phyloP scores from a whole-genome alignment of 2,888 invertebrate genomes.

The Oscheius onirici region DNA sequence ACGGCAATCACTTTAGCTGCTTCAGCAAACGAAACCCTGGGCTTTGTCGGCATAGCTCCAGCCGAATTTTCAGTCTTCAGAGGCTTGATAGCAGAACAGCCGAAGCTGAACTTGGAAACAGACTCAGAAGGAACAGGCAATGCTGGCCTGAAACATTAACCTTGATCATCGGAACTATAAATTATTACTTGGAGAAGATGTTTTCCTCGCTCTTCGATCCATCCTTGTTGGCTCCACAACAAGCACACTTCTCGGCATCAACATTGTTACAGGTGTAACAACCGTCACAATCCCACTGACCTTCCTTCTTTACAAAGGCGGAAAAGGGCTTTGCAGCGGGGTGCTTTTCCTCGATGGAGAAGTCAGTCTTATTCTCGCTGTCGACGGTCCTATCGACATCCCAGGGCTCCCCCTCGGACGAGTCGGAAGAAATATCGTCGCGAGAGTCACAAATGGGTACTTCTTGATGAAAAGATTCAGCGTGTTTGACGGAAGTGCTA shows the following conservation, averaged over 20 bases:
- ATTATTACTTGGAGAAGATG: too few species aligned
- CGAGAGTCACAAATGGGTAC: background rate
- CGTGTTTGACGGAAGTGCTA: background rate
- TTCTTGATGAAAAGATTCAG: background rate
- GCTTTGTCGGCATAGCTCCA: too few species aligned
- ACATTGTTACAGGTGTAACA: background rate
- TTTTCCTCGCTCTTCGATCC: too few species aligned
- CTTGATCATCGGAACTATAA: too few species aligned
- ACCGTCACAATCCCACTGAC: background rate
- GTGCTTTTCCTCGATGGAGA: background rate
- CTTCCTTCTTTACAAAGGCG: background rate
- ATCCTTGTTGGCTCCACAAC: background rate
- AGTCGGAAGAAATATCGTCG: conserved; percentile 3
- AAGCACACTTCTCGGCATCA: background rate
- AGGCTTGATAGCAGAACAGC: too few species aligned
- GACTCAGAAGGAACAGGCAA: too few species aligned
- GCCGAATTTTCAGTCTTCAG: too few species aligned
- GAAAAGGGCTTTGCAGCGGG: background rate
- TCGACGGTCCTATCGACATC: background rate
- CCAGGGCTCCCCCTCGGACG: conserved; percentile 8
- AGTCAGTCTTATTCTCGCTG: background rate
- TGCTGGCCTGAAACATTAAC: too few species aligned
- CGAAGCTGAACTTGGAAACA: too few species aligned
- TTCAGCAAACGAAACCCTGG: too few species aligned
- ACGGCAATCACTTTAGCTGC: too few species aligned